Conservation (phyloP, 1,140 invertebrate species). For the Manduca sexta region DNA sequence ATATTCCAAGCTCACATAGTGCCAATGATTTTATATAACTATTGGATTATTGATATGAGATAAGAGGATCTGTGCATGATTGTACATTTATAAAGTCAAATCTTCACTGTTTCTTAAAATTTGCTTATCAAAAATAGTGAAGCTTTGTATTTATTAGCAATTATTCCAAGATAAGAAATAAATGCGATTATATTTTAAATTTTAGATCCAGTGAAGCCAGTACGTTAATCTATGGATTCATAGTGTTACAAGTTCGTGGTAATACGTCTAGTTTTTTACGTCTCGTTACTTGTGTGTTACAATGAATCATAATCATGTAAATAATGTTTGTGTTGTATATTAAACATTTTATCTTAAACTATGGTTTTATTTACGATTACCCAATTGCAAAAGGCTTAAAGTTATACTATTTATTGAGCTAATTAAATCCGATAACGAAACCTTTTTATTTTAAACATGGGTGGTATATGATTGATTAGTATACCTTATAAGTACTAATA, state of each 20-base stretch:
- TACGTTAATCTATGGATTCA: slow-evolving; percentile 9
- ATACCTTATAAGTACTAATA: too few relatives aligned
- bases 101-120: too few relatives aligned
- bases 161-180: too few relatives aligned
- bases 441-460: too few relatives aligned
- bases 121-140: too few relatives aligned
- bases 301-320: slow-evolving; percentile 43
- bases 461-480: too few relatives aligned
- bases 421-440: too few relatives aligned
- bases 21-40: slow-evolving; percentile 21
- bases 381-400: too few relatives aligned
- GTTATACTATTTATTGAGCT: too few relatives aligned
- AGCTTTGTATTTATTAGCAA: too few relatives aligned
- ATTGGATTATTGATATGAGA: slow-evolving; percentile 7
- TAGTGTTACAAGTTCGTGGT: not conserved
- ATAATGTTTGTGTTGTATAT: slow-evolving; percentile 64
- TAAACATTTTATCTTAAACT: slow-evolving; percentile 36
- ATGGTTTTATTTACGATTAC: not conserved
- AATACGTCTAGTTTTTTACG: slow-evolving; percentile 7
- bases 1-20: slow-evolving; percentile 36
- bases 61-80: not conserved
- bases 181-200: slow-evolving; percentile 4
- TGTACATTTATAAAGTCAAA: not conserved
- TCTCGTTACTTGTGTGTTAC: slow-evolving; percentile 14
- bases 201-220: slow-evolving; percentile 25